Evolutionary conservation across 2,113 vertebrate genomes (phyloP), one percentile per base, ranked within the genome.

Genomic region (Larimichthys polyactis): DNA sequence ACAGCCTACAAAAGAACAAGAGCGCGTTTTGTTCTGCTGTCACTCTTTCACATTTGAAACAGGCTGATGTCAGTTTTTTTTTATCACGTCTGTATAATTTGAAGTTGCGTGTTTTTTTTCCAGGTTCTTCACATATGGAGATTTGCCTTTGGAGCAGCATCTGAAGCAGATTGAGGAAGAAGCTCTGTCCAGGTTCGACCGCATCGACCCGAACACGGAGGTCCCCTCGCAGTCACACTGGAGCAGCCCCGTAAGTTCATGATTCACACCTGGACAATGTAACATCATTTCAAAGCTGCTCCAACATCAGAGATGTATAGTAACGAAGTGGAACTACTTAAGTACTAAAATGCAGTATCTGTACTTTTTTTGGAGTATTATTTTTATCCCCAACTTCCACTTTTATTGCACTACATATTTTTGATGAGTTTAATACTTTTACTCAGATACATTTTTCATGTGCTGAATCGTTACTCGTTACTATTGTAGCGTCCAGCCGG

Each of bases 81-180:
- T 27, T 27, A 27, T 27, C 3, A 27, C 27, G 27, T 27, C 27
- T 27, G 27, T 27, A 27, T 27, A 27, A 27, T 27, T 27, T 27
- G 27, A 27, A 27, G 27, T 27, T 27, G 27, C 27, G 3, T 27
- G 27, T 27, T 27, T 27, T 27, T 2, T 27, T 2, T 27, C 2
- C 94, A 99, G 97, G 69, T 98, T 99, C 91, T 97, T 99, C 85
- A 99, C 97, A 0, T 99, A 99, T 0, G 98, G 98, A 44, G 95
- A 96, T 85, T 93, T 99, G 54, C 97, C 96, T 0, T 64, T 99
- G 84, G 98, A 99, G 84, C 95, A 95, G 57, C 97, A 99, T 81
- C 94, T 99, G 88, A 92, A 96, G 84, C 98, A 99, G 94, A 99
- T 99, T 49, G 93, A 99, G 0, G 95, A 97, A 59, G 97, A 99